Conservation (phyloP, 2,797 vertebrate species). For the Smutsia temminckii region DNA sequence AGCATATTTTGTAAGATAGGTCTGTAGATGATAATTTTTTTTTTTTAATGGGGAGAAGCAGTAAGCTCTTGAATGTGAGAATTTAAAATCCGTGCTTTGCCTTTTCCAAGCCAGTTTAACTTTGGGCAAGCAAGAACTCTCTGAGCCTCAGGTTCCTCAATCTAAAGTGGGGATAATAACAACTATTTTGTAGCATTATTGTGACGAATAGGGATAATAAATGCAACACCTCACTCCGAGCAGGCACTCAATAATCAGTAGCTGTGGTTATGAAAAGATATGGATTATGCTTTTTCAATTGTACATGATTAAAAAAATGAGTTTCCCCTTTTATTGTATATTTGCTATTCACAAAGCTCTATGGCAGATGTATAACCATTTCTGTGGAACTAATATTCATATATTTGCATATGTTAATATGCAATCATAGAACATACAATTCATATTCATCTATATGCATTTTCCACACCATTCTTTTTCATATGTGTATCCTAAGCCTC, state of each 20-base stretch:
- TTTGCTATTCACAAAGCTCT: neutral
- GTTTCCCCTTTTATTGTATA: neutral
- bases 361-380: neutral
- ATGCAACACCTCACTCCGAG: neutral
- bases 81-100: neutral
- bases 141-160: neutral
- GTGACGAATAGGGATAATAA: neutral
- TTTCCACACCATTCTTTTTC: neutral
- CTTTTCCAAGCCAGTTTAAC: neutral
- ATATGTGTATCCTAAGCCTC: neutral
- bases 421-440: neutral
- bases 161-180: neutral
- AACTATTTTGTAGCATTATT: neutral
- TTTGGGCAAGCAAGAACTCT: neutral
- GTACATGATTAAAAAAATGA: neutral
- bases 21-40: constrained; percentile 6
- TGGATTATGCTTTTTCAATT: neutral
- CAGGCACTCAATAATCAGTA: neutral
- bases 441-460: neutral
- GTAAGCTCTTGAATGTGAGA: neutral
- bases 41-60: neutral
- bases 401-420: neutral
- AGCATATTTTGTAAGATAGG: constrained; percentile 46
- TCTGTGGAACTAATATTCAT: neutral
- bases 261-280: neutral